Conservation (phyloP, 2,888 invertebrate species). For the Andrena minutula region DNA sequence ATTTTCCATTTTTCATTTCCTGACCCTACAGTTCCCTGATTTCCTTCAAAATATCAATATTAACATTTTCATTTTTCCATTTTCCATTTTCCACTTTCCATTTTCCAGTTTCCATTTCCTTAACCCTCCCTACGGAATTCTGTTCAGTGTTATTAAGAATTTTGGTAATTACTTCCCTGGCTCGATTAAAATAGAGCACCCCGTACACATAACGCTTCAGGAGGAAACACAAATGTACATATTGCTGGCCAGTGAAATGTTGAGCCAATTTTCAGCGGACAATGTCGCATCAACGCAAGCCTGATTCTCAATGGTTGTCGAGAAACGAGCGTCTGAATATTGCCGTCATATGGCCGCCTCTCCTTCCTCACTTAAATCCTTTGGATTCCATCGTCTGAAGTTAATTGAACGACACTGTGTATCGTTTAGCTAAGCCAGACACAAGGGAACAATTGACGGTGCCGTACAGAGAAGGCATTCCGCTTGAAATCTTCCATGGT, state of each 20-base stretch:
- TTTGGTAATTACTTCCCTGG: background rate
- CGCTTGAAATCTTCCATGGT: constrained; percentile 14
- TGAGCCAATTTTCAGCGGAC: constrained; percentile 32
- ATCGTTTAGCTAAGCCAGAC: constrained; percentile 48
- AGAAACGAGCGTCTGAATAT: constrained; percentile 45
- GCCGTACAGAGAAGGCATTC: background rate
- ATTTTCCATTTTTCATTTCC: too few species aligned
- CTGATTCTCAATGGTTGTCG: constrained; percentile 24
- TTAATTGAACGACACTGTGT: constrained; percentile 52
- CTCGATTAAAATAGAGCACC: constrained; percentile 1
- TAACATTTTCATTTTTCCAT: too few species aligned
- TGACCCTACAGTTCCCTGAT: too few species aligned
- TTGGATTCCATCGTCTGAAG: constrained; percentile 40
- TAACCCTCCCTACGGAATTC: too few species aligned
- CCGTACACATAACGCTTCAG: background rate
- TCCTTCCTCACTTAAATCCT: constrained; percentile 38
- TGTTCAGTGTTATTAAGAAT: background rate
- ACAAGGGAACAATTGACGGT: constrained; percentile 30
- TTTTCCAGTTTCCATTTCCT: too few species aligned
- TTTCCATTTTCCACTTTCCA: too few species aligned
- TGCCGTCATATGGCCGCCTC: constrained; percentile 13
- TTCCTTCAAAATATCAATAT: too few species aligned
- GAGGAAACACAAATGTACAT: background rate
- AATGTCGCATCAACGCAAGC: constrained; percentile 7
- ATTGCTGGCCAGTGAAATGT: constrained; percentile 23